Evolutionary conservation across 1,140 invertebrate genomes (phyloP).

Genomic region (Achatina immaculata): DNA sequence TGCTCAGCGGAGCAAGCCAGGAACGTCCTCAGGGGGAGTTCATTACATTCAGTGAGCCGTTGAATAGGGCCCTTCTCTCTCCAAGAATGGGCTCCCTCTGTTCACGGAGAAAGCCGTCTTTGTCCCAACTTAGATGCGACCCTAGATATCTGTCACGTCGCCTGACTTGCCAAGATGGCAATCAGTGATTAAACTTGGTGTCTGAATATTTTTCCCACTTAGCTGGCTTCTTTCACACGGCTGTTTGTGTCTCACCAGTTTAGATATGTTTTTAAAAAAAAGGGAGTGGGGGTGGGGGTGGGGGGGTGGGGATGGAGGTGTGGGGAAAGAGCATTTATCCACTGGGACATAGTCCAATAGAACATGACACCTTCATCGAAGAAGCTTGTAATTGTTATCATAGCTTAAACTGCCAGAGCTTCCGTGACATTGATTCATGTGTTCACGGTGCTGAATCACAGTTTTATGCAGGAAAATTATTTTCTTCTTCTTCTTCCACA

Average conservation of each 20-base stretch:
- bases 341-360: background rate
- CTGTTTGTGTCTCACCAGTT: background rate
- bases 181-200: slow-evolving; percentile 1
- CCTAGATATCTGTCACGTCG: background rate
- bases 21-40: background rate
- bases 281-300: too few species aligned
- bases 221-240: too few species aligned
- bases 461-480: too few species aligned
- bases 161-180: slow-evolving; percentile 9
- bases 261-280: too few species aligned
- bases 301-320: too few species aligned
- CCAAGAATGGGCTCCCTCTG: background rate
- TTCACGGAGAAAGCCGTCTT: background rate
- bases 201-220: background rate
- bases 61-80: background rate
- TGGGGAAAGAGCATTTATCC: background rate
- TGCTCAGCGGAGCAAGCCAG: background rate
- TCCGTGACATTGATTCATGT: too few species aligned
- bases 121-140: background rate
- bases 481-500: too few species aligned
- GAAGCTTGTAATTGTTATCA: background rate
- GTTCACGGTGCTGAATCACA: too few species aligned
- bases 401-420: too few species aligned
- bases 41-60: background rate
- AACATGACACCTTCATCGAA: background rate